Percentiles rank a stretch among this genome's conserved stretches.
Conservation (phyloP, 2,113 vertebrate genomes). For the Trinectes maculatus region DNA sequence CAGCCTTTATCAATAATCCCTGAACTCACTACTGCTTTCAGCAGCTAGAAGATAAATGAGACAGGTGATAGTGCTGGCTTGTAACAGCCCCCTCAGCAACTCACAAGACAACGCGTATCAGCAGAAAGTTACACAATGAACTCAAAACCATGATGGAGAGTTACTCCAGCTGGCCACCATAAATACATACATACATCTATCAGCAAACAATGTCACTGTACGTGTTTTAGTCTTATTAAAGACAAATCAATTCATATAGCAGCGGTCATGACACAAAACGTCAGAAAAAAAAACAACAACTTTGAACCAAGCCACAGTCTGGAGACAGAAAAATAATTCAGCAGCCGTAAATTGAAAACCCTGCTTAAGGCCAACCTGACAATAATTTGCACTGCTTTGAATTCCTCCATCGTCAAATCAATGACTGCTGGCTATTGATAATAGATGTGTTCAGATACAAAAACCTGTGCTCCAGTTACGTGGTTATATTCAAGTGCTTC, state of each 20-base stretch:
- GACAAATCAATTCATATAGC: not conserved
- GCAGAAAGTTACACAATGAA: conserved; percentile 8
- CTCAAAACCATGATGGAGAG: conserved; percentile 6
- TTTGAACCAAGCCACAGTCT: no score
- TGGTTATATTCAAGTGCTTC: conserved; percentile 31
- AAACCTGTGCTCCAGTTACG: not conserved
- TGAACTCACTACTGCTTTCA: not conserved
- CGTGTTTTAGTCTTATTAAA: not conserved
- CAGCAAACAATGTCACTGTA: not conserved
- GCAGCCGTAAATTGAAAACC: conserved; percentile 5
- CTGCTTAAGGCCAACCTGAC: conserved; percentile 13
- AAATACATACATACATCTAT: not conserved
- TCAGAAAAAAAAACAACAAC: not conserved
- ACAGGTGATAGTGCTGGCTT: not conserved
- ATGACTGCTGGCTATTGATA: conserved; percentile 16
- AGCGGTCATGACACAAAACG: not conserved
- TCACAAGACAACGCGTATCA: conserved; percentile 19
- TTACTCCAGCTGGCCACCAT: not conserved
- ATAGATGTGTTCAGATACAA: conserved; percentile 12
- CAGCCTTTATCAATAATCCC: not conserved
- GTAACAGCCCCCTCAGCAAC: conserved; percentile 26
- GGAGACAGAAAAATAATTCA: not conserved
- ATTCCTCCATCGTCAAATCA: conserved; percentile 12
- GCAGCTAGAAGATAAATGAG: conserved; percentile 13
- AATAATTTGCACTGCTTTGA: not conserved